Conservation (phyloP, 2,113 vertebrate genomes). For the Ochotona princeps region DNA sequence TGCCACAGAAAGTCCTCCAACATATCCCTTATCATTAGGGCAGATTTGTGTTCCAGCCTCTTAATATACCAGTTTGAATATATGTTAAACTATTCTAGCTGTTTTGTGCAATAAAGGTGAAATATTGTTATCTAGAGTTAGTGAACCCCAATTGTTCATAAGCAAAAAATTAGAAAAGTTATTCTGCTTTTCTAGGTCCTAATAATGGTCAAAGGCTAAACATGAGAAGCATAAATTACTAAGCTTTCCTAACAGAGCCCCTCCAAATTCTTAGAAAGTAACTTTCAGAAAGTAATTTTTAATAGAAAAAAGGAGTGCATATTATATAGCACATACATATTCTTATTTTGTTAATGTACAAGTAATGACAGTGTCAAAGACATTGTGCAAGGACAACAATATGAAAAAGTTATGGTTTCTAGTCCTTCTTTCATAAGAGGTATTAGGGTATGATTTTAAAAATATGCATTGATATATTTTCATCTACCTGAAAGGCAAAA, state of each 20-base stretch:
- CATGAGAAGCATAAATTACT: background rate
- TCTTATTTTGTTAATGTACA: background rate
- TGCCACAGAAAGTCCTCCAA: background rate
- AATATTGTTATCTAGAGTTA: background rate
- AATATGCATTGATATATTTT: too few relatives aligned
- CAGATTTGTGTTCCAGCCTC: background rate
- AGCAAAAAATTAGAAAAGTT: background rate
- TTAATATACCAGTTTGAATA: background rate
- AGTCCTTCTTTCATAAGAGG: background rate
- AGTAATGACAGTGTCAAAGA: background rate
- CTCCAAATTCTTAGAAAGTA: background rate
- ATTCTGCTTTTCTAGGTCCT: background rate
- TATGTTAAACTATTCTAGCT: background rate
- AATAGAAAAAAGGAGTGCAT: background rate
- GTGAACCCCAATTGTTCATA: background rate
- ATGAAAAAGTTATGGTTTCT: background rate
- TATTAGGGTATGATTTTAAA: background rate
- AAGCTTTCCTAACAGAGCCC: background rate
- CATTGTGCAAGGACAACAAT: background rate
- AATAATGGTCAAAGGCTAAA: background rate
- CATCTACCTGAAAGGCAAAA: too few relatives aligned
- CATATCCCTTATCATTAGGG: background rate
- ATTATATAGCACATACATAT: background rate
- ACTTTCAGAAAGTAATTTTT: slow-evolving; percentile 7
- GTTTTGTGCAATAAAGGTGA: background rate